phyloP scores from a whole-genome alignment of 2,113 vertebrate genomes.

The Nanorana parkeri region DNA sequence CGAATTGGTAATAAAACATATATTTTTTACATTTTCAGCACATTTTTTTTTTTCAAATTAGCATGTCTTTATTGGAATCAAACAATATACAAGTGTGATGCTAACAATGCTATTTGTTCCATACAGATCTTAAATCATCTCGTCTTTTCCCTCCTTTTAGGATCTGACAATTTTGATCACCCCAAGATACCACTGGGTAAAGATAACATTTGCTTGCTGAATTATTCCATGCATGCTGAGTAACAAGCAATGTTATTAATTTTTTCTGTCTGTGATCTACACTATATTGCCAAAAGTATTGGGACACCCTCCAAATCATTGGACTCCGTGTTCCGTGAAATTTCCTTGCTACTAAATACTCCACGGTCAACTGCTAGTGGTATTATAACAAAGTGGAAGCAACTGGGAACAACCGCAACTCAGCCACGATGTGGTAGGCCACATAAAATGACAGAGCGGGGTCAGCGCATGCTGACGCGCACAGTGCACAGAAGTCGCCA shows the following conservation, averaged over 20 bases:
- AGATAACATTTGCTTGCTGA: constrained; percentile 48
- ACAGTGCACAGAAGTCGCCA: too few relatives aligned
- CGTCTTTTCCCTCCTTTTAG: constrained; percentile 65
- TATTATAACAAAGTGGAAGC: too few relatives aligned
- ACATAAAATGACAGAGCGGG: too few relatives aligned
- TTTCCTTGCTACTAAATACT: too few relatives aligned
- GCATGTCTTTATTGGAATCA: not conserved
- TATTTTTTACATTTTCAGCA: not conserved
- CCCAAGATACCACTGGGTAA: constrained; percentile 66
- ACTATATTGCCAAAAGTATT: too few relatives aligned
- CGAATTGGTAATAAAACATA: constrained; percentile 32
- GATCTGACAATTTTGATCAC: constrained; percentile 66
- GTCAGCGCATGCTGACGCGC: too few relatives aligned
- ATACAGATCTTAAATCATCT: constrained; percentile 65
- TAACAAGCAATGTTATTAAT: not conserved
- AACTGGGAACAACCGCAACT: too few relatives aligned
- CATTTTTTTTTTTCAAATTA: not conserved
- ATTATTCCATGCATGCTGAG: constrained; percentile 4
- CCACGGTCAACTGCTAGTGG: too few relatives aligned
- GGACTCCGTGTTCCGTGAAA: too few relatives aligned
- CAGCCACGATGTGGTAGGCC: too few relatives aligned
- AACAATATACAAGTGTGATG: not conserved
- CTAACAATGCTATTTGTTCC: constrained; percentile 58
- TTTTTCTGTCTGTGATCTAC: too few relatives aligned
- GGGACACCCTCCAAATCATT: too few relatives aligned